Base-by-base conservation (phyloP, 2,113 vertebrate species). In the Diglossa brunneiventris region DNA sequence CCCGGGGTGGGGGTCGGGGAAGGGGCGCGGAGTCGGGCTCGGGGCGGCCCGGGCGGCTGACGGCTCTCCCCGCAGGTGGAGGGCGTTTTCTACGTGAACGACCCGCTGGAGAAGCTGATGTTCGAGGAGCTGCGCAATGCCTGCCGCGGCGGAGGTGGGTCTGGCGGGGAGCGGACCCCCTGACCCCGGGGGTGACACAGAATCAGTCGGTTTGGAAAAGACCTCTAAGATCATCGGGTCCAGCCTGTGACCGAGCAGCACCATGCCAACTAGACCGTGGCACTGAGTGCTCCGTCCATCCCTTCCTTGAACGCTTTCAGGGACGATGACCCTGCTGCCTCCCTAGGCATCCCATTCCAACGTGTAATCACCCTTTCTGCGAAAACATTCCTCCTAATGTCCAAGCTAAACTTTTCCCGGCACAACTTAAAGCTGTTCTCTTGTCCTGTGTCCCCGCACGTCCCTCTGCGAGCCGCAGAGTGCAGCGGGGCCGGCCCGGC, bases 51-150 rank as follows among this genome's bases (percentile, higher is more conserved):
- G 26, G 35, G 33, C 23, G 7, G 27, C 87, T 94, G 69, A 95
- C 50, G 22, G n/a, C 26, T 93, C 11, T 91, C 31, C 47, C 79
- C 37, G 41, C 79, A 99, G 99, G 99, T 99, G 70, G 99, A 99
- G 89, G 99, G 99, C 2, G 97, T 98, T 10, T 99, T 99, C 97
- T 99, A 99, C 35, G 99, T 99, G 58, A 99, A 99, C 37, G 99
- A 99, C 6, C 90, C 99, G 2, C 98, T 99, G 97, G 99, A 99
- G 97, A 99, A 99, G 67, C 87, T 99, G 92, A 99, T 99, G 98
- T 99, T 99, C 56, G 99, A 99, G 94, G 99, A 99, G 96, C 97
- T 99, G 64, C 98, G 99, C 62, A 99, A 99, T 55, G 98, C 99
- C 62, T 99, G 99, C 93, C 98, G 99, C 56, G 99, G 99, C 33